Evolutionary conservation across 2,113 vertebrate species (phyloP).

Genomic region (Trochalopteron elliotii): DNA sequence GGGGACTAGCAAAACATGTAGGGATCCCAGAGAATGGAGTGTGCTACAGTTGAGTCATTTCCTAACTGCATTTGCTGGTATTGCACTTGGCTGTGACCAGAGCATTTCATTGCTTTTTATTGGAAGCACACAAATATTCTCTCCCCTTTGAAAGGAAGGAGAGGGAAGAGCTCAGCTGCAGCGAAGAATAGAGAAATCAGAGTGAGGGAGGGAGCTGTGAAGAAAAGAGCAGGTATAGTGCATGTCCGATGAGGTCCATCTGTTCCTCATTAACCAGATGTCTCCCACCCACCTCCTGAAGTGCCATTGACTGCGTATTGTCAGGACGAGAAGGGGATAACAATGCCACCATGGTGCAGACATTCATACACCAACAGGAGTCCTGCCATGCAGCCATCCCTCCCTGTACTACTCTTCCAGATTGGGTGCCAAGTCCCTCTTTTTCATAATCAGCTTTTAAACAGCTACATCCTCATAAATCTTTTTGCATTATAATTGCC

Average conservation of each 20-base stretch:
- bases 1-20: background rate
- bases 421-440: constrained; percentile 44
- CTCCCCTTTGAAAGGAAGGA: constrained; percentile 10
- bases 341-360: constrained; percentile 55
- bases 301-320: constrained; percentile 59
- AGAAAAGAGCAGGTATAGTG: constrained; percentile 42
- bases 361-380: constrained; percentile 52
- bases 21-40: background rate
- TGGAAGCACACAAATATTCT: background rate
- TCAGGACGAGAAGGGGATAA: constrained; percentile 57
- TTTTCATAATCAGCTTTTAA: constrained; percentile 58
- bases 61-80: background rate
- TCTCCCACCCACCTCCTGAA: constrained; percentile 69
- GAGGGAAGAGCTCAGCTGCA: constrained; percentile 27
- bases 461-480: constrained; percentile 48
- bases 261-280: constrained; percentile 72
- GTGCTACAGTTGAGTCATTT: background rate
- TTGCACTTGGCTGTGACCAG: background rate
- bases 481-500: constrained; percentile 37
- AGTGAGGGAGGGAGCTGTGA: background rate
- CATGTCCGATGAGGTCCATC: constrained; percentile 49
- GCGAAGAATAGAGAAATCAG: constrained; percentile 4
- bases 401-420: constrained; percentile 33
- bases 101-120: background rate
- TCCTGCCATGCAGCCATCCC: constrained; percentile 56